phyloP scores from a whole-genome alignment of 2,113 vertebrate species.

The Nibea albiflora region DNA sequence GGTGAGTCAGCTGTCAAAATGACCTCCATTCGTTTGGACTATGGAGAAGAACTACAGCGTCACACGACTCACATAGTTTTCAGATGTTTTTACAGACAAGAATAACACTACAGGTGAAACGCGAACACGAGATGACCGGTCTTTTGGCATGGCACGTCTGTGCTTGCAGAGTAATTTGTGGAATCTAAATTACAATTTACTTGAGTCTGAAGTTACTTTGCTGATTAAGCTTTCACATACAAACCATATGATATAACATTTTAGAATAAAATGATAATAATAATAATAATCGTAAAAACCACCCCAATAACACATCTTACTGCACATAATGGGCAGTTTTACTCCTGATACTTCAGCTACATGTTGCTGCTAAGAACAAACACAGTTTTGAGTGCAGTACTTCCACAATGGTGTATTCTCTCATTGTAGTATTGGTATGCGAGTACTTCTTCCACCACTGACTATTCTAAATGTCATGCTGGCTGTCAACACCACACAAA shows the following conservation, averaged over 20 bases:
- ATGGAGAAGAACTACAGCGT: neutral
- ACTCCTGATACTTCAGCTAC: neutral
- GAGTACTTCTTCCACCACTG: neutral
- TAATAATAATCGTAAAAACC: too few species aligned
- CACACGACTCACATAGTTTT: constrained; percentile 6
- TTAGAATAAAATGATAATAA: too few species aligned
- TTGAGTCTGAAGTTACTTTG: too few species aligned
- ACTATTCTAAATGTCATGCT: constrained; percentile 55
- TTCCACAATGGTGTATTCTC: neutral
- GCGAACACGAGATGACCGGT: neutral
- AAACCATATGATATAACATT: neutral
- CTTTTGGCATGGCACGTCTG: neutral
- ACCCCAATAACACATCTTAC: too few species aligned
- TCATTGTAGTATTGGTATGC: neutral
- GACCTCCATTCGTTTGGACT: neutral
- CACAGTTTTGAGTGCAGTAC: neutral
- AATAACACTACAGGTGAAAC: neutral
- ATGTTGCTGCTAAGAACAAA: neutral
- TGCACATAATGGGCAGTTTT: neutral
- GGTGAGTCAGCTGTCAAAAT: neutral
- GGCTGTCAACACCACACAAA: constrained; percentile 33
- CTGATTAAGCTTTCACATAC: neutral
- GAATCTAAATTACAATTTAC: neutral
- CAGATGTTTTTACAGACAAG: neutral
- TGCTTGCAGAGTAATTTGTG: neutral